phyloP scores from a whole-genome alignment of 2,888 invertebrate genomes.

The Drosophila villosipedis region DNA sequence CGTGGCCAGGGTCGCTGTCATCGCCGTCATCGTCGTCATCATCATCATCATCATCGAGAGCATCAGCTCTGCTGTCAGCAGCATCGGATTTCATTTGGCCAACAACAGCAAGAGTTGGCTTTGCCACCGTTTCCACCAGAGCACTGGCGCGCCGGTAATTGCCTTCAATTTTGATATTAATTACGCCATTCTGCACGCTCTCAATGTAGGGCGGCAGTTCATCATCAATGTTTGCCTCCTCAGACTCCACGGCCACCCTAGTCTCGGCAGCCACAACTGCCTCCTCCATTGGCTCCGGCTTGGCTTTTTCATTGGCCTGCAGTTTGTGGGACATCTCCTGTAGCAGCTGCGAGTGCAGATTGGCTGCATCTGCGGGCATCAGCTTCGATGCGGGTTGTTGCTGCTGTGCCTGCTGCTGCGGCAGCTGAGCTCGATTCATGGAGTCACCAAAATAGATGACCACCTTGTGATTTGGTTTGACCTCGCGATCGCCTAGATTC shows the following conservation, averaged over 20 bases:
- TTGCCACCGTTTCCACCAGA: slow-evolving; percentile 86
- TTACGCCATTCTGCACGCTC: slow-evolving; percentile 86
- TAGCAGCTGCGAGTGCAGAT: slow-evolving; percentile 67
- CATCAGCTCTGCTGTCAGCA: slow-evolving; percentile 22
- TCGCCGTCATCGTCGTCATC: slow-evolving; percentile 59
- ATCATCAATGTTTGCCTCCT: slow-evolving; percentile 76
- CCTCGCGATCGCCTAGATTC: slow-evolving; percentile 54
- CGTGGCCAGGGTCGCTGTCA: slow-evolving; percentile 84
- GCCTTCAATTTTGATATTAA: slow-evolving; percentile 88
- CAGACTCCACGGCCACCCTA: slow-evolving; percentile 8
- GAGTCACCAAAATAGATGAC: slow-evolving; percentile 91
- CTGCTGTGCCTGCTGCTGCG: slow-evolving; percentile 34
- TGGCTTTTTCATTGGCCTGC: slow-evolving; percentile 47
- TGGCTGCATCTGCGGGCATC: slow-evolving; percentile 47
- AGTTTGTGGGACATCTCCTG: slow-evolving; percentile 79
- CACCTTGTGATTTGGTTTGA: slow-evolving; percentile 87
- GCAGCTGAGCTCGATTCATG: slow-evolving; percentile 80
- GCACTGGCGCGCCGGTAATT: slow-evolving; percentile 88
- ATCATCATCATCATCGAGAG: slow-evolving; percentile 21
- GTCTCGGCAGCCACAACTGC: not conserved
- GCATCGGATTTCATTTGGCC: slow-evolving; percentile 74
- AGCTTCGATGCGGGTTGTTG: slow-evolving; percentile 26
- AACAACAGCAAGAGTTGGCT: slow-evolving; percentile 80
- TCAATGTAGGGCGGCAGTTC: slow-evolving; percentile 85
- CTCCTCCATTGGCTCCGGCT: slow-evolving; percentile 10